phyloP scores from a whole-genome alignment of 2,113 vertebrate species.

The Alectura lathami region DNA sequence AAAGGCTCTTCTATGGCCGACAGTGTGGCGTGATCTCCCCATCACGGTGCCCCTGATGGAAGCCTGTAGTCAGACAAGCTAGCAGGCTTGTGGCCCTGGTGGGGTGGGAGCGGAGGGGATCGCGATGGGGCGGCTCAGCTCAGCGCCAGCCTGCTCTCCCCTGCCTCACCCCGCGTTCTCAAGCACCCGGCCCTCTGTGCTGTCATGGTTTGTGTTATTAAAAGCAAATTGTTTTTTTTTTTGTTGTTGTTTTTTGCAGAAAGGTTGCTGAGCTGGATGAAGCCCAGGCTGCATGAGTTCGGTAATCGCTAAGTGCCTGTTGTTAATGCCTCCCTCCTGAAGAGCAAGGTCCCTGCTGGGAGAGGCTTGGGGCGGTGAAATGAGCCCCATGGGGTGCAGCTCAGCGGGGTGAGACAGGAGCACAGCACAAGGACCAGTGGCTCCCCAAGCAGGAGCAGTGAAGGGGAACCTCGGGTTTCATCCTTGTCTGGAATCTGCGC shows the following conservation, averaged over 20 bases:
- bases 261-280: neutral
- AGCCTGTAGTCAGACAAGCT: neutral
- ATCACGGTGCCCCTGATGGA: neutral
- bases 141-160: neutral
- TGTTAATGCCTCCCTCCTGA: neutral
- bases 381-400: neutral
- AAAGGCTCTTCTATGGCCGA: neutral
- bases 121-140: conserved; percentile 1
- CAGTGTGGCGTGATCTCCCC: neutral
- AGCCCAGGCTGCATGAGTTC: neutral
- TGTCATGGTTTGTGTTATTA: neutral
- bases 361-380: neutral
- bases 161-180: neutral
- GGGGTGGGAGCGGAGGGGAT: neutral
- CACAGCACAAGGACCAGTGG: neutral
- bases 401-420: neutral
- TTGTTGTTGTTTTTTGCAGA: neutral
- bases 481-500: neutral
- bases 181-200: neutral
- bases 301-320: neutral
- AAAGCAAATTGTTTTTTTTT: too few species aligned
- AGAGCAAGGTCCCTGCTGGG: neutral
- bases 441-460: neutral
- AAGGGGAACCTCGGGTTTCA: neutral
- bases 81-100: neutral